Conservation (phyloP, 2,113 vertebrate genomes). For the Nicator chloris region DNA sequence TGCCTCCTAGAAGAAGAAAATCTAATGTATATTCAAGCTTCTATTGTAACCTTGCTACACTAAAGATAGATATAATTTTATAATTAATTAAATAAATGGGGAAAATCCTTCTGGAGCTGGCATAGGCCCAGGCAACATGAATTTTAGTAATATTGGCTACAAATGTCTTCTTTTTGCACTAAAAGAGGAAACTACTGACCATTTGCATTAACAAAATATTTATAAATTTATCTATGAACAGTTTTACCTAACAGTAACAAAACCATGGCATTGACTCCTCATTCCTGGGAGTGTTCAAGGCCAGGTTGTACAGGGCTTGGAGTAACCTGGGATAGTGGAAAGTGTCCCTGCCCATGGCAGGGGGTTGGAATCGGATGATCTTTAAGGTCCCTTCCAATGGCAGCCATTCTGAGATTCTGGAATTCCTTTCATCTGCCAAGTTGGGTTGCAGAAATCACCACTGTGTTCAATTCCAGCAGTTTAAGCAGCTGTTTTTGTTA, state of each 20-base stretch:
- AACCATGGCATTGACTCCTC: neutral
- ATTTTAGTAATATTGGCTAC: neutral
- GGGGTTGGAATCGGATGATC: neutral
- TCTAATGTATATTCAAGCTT: neutral
- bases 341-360: neutral
- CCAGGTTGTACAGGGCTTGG: neutral
- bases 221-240: neutral
- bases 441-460: neutral
- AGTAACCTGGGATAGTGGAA: neutral
- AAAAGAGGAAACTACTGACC: neutral
- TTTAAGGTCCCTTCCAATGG: neutral
- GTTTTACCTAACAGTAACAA: neutral
- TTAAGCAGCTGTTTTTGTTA: neutral
- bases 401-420: neutral
- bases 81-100: neutral
- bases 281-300: neutral
- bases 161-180: neutral
- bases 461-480: neutral
- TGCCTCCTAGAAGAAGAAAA: neutral
- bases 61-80: neutral
- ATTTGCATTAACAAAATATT: neutral
- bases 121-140: rapidly evolving
- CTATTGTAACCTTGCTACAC: neutral
- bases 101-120: neutral
- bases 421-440: neutral